phyloP scores from a whole-genome alignment of 1,140 invertebrate species.

The Tetramorium simillimum region DNA sequence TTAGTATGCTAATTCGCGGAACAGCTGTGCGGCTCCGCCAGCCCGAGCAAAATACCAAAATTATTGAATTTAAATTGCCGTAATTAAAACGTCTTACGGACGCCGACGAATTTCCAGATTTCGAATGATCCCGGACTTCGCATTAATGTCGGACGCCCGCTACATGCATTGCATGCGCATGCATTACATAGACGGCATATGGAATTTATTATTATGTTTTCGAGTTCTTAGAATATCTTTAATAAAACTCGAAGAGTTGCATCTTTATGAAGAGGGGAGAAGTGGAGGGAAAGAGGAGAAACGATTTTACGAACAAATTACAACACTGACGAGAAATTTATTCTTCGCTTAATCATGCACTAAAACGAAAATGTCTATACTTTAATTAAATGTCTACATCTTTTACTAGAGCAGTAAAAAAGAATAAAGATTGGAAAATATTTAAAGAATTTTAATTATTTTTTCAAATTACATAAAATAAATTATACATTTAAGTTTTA shows the following conservation, averaged over 20 bases:
- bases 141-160: slow-evolving; percentile 63
- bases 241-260: background rate
- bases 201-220: slow-evolving; percentile 26
- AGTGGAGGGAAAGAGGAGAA: background rate
- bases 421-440: background rate
- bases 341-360: background rate
- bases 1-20: slow-evolving; percentile 86
- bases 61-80: slow-evolving; percentile 86
- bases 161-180: slow-evolving; percentile 10
- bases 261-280: background rate
- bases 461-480: background rate
- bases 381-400: background rate
- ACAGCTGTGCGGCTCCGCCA: slow-evolving; percentile 83
- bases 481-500: background rate
- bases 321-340: background rate
- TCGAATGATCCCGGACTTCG: slow-evolving; percentile 39
- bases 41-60: slow-evolving; percentile 82
- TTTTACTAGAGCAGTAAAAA: background rate
- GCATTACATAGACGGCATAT: slow-evolving; percentile 19
- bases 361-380: background rate
- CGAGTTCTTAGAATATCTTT: background rate
- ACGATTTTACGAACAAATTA: background rate
- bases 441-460: background rate
- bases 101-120: slow-evolving; percentile 66
- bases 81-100: slow-evolving; percentile 83